phyloP scores from a whole-genome alignment of 2,888 invertebrate species.

The Eupithecia exiguata region DNA sequence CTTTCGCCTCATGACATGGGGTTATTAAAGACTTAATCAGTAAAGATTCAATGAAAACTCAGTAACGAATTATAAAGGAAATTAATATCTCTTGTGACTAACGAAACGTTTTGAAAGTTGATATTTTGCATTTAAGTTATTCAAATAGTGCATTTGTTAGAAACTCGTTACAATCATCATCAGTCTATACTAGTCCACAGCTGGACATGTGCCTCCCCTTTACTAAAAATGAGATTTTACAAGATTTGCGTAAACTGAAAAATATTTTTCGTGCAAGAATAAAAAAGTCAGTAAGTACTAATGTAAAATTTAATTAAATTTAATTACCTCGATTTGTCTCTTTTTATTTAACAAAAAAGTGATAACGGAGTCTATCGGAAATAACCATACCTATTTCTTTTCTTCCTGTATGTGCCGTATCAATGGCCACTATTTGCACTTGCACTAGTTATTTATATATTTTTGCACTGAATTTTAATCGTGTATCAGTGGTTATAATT shows the following conservation, averaged over 20 bases:
- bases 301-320: too few relatives aligned
- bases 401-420: conserved; percentile 1
- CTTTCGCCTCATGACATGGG: background rate
- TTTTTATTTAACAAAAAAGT: too few relatives aligned
- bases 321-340: too few relatives aligned
- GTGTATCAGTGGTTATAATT: background rate
- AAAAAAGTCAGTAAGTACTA: too few relatives aligned
- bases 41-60: background rate
- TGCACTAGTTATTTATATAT: background rate
- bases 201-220: too few relatives aligned
- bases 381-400: background rate
- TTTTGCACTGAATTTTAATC: background rate
- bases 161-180: background rate
- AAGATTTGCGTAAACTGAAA: background rate
- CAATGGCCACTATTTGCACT: background rate
- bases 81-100: background rate
- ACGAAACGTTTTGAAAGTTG: background rate
- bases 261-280: too few relatives aligned
- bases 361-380: background rate
- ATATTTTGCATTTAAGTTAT: background rate
- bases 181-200: background rate
- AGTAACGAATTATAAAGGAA: background rate
- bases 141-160: background rate
- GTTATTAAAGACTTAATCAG: background rate
- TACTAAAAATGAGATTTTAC: too few relatives aligned